These are phyloP conservation scores for Tyto alba DNA, from an alignment of 2,113 vertebrate genomes.

Conservation along the genomic window DNA sequence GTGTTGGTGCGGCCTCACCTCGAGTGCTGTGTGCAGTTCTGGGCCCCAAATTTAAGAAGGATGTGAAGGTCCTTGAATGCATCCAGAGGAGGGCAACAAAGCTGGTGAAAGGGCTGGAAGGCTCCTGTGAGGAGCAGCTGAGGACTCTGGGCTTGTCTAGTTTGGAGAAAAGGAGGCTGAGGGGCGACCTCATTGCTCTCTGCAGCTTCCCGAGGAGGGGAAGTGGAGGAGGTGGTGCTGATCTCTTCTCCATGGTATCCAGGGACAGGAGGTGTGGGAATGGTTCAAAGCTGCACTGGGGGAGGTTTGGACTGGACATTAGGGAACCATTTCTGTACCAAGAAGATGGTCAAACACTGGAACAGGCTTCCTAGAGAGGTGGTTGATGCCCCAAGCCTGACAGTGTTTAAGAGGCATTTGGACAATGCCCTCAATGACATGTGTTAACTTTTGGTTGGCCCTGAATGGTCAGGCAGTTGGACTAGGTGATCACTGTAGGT, in stretches of 20 bases:
- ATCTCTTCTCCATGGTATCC: background rate
- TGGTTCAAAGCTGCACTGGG: background rate
- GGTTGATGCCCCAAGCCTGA: rapidly evolving
- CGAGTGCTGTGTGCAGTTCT: background rate
- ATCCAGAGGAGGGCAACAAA: background rate
- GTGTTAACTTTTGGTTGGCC: background rate
- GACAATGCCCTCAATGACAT: background rate
- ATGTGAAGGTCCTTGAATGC: background rate
- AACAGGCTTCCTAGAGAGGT: background rate
- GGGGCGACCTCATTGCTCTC: background rate
- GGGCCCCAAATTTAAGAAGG: background rate
- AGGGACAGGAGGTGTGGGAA: background rate
- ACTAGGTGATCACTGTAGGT: background rate
- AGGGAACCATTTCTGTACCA: background rate
- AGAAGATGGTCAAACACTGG: background rate
- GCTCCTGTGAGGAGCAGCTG: background rate
- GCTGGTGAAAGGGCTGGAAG: background rate
- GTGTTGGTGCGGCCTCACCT: rapidly evolving
- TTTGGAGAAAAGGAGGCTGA: background rate
- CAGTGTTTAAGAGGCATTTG: background rate
- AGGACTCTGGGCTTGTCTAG: background rate
- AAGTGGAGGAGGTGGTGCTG: background rate
- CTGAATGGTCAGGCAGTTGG: background rate
- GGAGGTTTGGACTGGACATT: background rate
- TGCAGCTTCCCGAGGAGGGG: background rate